Percentiles rank a stretch among this genome's conserved stretches.
Conservation (phyloP, 1,140 invertebrate genomes). For the Eueides isabella region DNA sequence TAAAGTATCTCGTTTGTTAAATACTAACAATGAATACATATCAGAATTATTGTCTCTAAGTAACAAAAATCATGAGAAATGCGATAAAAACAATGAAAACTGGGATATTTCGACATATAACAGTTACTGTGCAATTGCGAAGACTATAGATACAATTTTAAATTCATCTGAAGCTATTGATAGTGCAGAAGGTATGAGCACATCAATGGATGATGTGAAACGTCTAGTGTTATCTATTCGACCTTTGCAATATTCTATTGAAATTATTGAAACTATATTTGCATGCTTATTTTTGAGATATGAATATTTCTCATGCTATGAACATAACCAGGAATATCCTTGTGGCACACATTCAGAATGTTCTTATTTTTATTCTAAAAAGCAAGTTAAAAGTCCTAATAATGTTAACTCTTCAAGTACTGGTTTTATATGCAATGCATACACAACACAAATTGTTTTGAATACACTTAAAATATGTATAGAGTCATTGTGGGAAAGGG, state of each 20-base stretch:
- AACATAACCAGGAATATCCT: constrained; percentile 65
- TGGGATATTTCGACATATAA: constrained; percentile 79
- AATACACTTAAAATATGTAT: constrained; percentile 75
- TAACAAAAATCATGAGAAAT: constrained; percentile 52
- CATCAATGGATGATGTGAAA: constrained; percentile 74
- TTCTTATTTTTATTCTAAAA: constrained; percentile 79
- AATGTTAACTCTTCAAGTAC: constrained; percentile 51
- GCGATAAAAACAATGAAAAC: constrained; percentile 46
- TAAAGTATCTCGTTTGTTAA: constrained; percentile 75
- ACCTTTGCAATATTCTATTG: constrained; percentile 70
- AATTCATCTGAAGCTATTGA: constrained; percentile 62
- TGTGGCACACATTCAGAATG: constrained; percentile 78
- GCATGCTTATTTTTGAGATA: constrained; percentile 77
- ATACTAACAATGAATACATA: constrained; percentile 74
- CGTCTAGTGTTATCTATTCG: constrained; percentile 70
- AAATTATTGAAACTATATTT: constrained; percentile 79
- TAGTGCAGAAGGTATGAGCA: constrained; percentile 56
- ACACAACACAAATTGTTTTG: constrained; percentile 72
- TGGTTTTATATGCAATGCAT: constrained; percentile 76
- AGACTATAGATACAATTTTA: constrained; percentile 75
- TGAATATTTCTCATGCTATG: constrained; percentile 77
- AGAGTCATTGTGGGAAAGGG: constrained; percentile 59
- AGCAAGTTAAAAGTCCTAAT: constrained; percentile 61
- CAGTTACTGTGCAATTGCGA: constrained; percentile 76
- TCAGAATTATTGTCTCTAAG: constrained; percentile 61